A percentile compares a stretch with the other conserved stretches of the same genome.
phyloP scores from a whole-genome alignment of 2,888 invertebrate genomes.

The Buathra laborator region DNA sequence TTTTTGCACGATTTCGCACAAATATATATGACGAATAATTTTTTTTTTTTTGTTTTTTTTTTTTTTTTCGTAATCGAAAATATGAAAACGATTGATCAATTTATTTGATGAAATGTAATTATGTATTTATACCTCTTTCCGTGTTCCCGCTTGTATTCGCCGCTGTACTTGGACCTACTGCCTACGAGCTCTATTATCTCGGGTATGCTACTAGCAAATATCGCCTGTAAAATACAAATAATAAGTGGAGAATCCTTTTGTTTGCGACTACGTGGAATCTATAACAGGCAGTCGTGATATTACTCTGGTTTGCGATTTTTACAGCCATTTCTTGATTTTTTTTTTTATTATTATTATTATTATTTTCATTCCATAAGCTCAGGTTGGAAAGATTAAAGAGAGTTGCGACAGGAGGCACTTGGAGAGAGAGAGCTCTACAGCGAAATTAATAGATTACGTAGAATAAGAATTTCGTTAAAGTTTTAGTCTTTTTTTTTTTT shows the following conservation, averaged over 20 bases:
- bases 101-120: constrained; percentile 73
- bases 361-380: constrained; percentile 25
- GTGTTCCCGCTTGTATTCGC: constrained; percentile 99
- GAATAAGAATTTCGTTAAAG: neutral
- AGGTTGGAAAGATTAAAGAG: constrained; percentile 29
- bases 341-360: neutral
- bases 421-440: constrained; percentile 40
- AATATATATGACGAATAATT: constrained; percentile 42
- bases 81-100: constrained; percentile 23
- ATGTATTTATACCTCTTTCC: constrained; percentile 95
- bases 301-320: constrained; percentile 19
- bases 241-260: constrained; percentile 74
- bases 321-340: neutral
- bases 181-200: constrained; percentile 99
- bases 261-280: constrained; percentile 44
- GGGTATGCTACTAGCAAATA: constrained; percentile 99
- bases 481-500: constrained; percentile 10
- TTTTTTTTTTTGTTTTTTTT: neutral
- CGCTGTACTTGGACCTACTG: constrained; percentile 99
- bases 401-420: constrained; percentile 58
- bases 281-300: constrained; percentile 40
- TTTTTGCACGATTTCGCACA: constrained; percentile 47
- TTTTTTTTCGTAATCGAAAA: neutral
- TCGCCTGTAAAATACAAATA: constrained; percentile 95
- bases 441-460: constrained; percentile 38